Evolutionary conservation across 1,140 invertebrate genomes (phyloP).

Genomic region (Thrips palmi): DNA sequence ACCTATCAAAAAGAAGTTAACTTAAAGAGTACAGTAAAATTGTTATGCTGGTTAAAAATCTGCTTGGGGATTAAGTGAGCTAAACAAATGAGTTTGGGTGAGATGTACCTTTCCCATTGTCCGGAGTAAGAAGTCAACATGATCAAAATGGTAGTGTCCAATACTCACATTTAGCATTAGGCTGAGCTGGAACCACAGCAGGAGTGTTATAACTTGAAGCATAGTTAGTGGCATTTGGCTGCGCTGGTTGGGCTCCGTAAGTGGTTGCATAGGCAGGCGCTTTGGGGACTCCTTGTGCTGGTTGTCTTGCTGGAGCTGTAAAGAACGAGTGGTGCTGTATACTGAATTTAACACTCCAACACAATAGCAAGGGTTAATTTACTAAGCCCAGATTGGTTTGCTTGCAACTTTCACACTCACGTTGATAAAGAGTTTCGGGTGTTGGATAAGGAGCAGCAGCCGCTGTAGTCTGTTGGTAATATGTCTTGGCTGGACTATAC

Average conservation of each 20-base stretch:
- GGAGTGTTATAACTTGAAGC: slow-evolving; percentile 10
- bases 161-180: no score
- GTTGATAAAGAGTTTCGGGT: neutral
- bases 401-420: slow-evolving; percentile 7
- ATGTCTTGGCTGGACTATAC: slow-evolving; percentile 43
- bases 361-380: slow-evolving; percentile 11
- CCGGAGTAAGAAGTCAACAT: no score
- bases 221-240: slow-evolving; percentile 11
- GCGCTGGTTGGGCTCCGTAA: slow-evolving; percentile 11
- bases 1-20: no score
- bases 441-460: slow-evolving; percentile 43
- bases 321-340: slow-evolving; percentile 41
- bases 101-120: no score
- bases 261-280: slow-evolving; percentile 10
- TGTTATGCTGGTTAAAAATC: no score
- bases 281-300: slow-evolving; percentile 20
- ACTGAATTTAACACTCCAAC: slow-evolving; percentile 30
- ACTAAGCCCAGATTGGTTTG: slow-evolving; percentile 9
- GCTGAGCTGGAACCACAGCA: slow-evolving; percentile 8
- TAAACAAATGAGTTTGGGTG: no score
- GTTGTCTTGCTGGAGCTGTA: slow-evolving; percentile 37
- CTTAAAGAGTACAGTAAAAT: no score
- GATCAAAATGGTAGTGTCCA: no score
- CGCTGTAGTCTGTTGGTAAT: slow-evolving; percentile 45
- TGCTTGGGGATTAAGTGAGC: no score